A percentile compares a stretch with the other conserved stretches of the same genome.
phyloP scores from a whole-genome alignment of 2,113 vertebrate species.

The Piaya cayana region DNA sequence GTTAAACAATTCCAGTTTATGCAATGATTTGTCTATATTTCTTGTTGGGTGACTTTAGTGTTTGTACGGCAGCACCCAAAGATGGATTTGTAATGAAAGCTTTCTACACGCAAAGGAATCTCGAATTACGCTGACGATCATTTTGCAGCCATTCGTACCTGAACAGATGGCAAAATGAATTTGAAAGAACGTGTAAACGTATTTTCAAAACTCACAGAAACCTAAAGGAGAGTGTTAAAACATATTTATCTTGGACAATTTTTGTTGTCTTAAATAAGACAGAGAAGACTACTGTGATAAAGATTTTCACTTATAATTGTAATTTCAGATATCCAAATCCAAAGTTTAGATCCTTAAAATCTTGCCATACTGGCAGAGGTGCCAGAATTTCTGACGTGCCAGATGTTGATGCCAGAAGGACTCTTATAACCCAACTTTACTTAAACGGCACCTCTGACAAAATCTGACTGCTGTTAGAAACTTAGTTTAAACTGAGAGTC shows the following conservation, averaged over 20 bases:
- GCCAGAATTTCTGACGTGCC: neutral
- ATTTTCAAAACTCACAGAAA: neutral
- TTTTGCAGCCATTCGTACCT: neutral
- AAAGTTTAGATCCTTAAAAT: neutral
- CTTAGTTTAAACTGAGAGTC: neutral
- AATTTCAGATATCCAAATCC: neutral
- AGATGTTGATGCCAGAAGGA: neutral
- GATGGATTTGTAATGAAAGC: neutral
- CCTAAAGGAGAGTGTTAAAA: neutral
- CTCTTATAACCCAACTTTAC: neutral
- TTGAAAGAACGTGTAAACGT: slow-evolving; percentile 18
- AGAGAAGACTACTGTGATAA: neutral
- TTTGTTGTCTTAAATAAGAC: neutral
- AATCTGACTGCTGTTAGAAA: neutral
- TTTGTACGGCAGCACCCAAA: neutral
- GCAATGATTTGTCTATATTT: neutral
- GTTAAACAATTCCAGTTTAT: neutral
- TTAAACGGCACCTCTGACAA: neutral
- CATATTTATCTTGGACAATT: slow-evolving; percentile 1
- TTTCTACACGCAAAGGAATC: neutral
- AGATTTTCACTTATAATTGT: neutral
- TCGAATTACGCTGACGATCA: neutral
- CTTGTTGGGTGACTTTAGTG: neutral
- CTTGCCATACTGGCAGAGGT: neutral
- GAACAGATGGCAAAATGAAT: slow-evolving; percentile 36